These are phyloP conservation scores for Volucella inanis DNA, from an alignment of 2,888 invertebrate species.

Conservation along the genomic window DNA sequence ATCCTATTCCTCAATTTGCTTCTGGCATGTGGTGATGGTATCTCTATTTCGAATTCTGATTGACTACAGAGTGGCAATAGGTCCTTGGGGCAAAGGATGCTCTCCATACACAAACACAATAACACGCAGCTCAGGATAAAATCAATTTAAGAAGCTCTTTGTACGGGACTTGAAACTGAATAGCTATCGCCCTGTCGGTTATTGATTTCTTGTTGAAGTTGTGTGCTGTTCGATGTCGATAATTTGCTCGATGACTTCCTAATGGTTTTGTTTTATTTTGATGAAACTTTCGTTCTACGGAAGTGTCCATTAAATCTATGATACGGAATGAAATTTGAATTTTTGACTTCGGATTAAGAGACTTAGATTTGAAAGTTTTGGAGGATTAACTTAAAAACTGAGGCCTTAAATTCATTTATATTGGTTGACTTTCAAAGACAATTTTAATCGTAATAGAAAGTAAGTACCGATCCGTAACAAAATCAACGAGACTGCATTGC, in stretches of 20 bases:
- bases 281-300: conserved; percentile 35
- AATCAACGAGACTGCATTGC: too few relatives aligned
- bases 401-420: too few relatives aligned
- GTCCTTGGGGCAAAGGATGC: conserved; percentile 44
- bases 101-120: background rate
- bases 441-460: too few relatives aligned
- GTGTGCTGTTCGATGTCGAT: conserved; percentile 41
- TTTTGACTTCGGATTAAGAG: too few relatives aligned
- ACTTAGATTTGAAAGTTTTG: too few relatives aligned
- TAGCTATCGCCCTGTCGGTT: conserved; percentile 15
- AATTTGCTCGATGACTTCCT: conserved; percentile 63
- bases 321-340: too few relatives aligned
- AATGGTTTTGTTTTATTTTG: conserved; percentile 56
- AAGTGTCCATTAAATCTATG: conserved; percentile 11
- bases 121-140: background rate
- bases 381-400: too few relatives aligned
- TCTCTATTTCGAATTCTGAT: conserved; percentile 63
- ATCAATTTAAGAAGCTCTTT: conserved; percentile 41
- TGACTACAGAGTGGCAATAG: conserved; percentile 59
- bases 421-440: too few relatives aligned
- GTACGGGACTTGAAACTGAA: conserved; percentile 33
- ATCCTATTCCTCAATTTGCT: conserved; percentile 44
- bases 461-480: too few relatives aligned
- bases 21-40: conserved; percentile 39
- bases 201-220: conserved; percentile 23